A percentile compares a stretch with the other conserved stretches of the same genome.
These are phyloP conservation scores for Pseudorhiza aurosa DNA, from an alignment of 30 jellyfish, hydroid and myxozoan species.

Conservation along the genomic window DNA sequence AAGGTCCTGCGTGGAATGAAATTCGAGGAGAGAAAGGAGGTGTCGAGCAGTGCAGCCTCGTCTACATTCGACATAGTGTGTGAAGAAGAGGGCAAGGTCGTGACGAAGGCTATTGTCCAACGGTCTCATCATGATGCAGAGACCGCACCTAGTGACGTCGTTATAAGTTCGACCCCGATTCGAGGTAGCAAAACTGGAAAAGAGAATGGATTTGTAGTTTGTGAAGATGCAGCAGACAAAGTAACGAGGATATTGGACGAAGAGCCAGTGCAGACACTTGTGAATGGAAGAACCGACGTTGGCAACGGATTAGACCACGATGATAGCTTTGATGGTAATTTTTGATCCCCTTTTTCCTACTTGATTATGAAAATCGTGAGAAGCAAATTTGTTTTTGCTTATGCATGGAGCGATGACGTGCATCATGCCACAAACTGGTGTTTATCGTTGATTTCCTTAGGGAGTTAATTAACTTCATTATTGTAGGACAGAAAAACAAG, in stretches of 20 bases:
- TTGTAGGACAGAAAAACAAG: too few relatives aligned
- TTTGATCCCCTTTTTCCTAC: too few relatives aligned
- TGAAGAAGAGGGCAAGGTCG: constrained; percentile 1
- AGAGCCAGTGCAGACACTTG: neutral
- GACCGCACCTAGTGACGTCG: neutral
- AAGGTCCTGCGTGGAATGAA: constrained; percentile 11
- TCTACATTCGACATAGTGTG: constrained; percentile 31
- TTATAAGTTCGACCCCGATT: constrained; percentile 3
- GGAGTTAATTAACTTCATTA: too few relatives aligned
- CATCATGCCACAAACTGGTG: too few relatives aligned
- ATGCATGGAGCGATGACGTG: too few relatives aligned
- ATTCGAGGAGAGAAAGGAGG: constrained; percentile 20
- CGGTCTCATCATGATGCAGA: constrained; percentile 9
- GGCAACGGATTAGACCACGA: constrained; percentile 8
- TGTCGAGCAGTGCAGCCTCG: constrained; percentile 50
- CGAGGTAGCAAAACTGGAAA: neutral
- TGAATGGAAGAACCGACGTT: neutral
- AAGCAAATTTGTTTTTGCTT: too few relatives aligned
- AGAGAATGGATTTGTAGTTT: neutral
- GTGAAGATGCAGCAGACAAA: constrained; percentile 11
- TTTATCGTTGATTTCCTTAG: too few relatives aligned
- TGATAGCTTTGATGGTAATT: constrained; percentile 3
- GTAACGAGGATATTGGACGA: neutral
- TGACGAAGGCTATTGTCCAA: constrained; percentile 13
- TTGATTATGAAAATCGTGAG: too few relatives aligned